phyloP scores from a whole-genome alignment of 2,113 vertebrate species.

The Hippolais icterina region DNA sequence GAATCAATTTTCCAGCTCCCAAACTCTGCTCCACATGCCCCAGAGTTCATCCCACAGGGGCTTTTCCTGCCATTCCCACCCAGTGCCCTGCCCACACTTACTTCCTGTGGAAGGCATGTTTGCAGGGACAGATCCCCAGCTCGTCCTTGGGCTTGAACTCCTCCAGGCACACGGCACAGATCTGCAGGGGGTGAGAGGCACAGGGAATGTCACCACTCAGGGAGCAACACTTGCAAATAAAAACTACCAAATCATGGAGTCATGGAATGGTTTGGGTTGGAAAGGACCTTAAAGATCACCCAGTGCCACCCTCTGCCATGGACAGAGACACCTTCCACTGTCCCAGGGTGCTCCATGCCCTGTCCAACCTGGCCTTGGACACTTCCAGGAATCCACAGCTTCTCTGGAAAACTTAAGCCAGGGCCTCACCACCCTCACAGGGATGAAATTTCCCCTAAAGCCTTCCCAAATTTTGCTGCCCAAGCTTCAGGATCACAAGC shows the following conservation, averaged over 20 bases:
- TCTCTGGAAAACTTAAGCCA: background rate
- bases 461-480: background rate
- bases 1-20: background rate
- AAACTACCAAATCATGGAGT: background rate
- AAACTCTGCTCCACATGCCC: background rate
- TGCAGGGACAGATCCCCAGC: constrained; percentile 97
- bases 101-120: constrained; percentile 99
- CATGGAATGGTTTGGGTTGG: background rate
- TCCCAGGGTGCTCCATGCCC: rapidly evolving
- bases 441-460: background rate
- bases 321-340: rapidly evolving
- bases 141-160: constrained; percentile 99
- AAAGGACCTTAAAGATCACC: background rate
- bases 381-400: background rate
- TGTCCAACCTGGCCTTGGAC: background rate
- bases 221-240: rapidly evolving
- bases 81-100: constrained; percentile 66
- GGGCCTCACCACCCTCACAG: rapidly evolving
- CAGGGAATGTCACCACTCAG: background rate
- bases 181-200: constrained; percentile 67
- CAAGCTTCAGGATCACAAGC: background rate
- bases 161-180: constrained; percentile 97
- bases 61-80: background rate
- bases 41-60: rapidly evolving
- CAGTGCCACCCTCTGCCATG: rapidly evolving